Evolutionary conservation across 1,140 invertebrate genomes (phyloP).

Genomic region (Calephelis virginiensis): DNA sequence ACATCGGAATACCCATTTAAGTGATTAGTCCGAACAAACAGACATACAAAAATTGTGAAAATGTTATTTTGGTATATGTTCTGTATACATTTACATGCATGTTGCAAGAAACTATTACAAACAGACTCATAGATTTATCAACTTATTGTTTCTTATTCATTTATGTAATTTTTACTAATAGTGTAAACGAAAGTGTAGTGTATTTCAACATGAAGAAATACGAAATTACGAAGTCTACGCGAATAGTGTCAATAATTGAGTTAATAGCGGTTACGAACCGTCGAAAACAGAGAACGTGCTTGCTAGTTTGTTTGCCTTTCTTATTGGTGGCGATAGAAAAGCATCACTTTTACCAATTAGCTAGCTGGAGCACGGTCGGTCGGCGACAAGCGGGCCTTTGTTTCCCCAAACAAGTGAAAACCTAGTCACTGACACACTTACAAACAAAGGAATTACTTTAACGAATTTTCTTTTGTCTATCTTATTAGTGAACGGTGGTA

Average conservation of each 20-base stretch:
- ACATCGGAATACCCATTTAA: too few relatives aligned
- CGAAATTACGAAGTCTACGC: slow-evolving; percentile 4
- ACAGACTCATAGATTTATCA: too few relatives aligned
- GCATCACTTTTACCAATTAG: slow-evolving; percentile 75
- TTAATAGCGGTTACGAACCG: slow-evolving; percentile 22
- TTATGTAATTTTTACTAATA: too few relatives aligned
- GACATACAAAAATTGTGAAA: too few relatives aligned
- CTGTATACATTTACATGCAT: too few relatives aligned
- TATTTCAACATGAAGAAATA: neutral
- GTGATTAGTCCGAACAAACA: too few relatives aligned
- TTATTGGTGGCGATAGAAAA: slow-evolving; percentile 57
- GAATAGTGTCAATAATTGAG: slow-evolving; percentile 13
- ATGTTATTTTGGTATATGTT: too few relatives aligned
- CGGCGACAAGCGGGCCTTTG: slow-evolving; percentile 53
- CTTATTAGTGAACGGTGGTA: too few relatives aligned
- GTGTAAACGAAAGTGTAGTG: too few relatives aligned
- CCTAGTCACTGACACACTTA: slow-evolving; percentile 57
- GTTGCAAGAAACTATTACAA: too few relatives aligned
- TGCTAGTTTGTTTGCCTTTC: slow-evolving; percentile 62
- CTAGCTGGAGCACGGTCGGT: slow-evolving; percentile 44
- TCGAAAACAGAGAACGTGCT: slow-evolving; percentile 43
- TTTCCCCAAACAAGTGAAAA: slow-evolving; percentile 70
- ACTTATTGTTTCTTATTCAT: too few relatives aligned
- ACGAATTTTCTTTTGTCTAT: slow-evolving; percentile 1
- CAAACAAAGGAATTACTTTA: slow-evolving; percentile 1